Evolutionary conservation across 1,140 invertebrate genomes (phyloP).

Genomic region (Octopus sinensis): DNA sequence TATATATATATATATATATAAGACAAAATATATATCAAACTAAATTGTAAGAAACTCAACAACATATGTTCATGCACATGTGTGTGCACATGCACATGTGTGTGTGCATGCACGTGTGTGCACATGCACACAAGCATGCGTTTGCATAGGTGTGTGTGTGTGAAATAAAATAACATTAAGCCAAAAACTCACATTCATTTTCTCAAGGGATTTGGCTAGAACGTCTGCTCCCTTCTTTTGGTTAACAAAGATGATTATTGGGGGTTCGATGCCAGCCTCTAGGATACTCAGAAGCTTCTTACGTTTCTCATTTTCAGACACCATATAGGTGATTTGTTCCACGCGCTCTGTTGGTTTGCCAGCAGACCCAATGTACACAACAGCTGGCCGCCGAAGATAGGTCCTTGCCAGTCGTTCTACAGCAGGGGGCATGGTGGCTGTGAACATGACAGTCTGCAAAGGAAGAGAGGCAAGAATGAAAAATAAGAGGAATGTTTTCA

Average conservation of each 20-base stretch:
- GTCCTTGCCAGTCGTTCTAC: slow-evolving; percentile 93
- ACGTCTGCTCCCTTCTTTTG: slow-evolving; percentile 99
- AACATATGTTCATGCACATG: not conserved
- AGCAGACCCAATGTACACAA: slow-evolving; percentile 97
- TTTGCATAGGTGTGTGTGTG: too few species aligned
- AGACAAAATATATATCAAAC: not conserved
- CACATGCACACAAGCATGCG: not conserved
- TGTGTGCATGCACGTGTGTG: not conserved
- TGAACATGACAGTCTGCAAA: slow-evolving; percentile 96
- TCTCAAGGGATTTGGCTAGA: slow-evolving; percentile 92
- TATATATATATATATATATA: not conserved
- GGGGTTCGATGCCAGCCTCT: slow-evolving; percentile 81
- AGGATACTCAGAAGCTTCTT: slow-evolving; percentile 64
- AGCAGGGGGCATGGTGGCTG: slow-evolving; percentile 98
- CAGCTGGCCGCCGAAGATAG: slow-evolving; percentile 90
- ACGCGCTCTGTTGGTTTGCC: slow-evolving; percentile 97
- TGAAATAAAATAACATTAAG: not conserved
- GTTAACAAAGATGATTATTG: slow-evolving; percentile 99
- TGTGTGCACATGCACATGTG: not conserved
- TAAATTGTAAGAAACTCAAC: not conserved
- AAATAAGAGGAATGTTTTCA: too few species aligned
- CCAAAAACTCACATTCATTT: slow-evolving; percentile 73
- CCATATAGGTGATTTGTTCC: slow-evolving; percentile 95
- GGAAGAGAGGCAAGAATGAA: not conserved
- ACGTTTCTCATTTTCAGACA: slow-evolving; percentile 88